Evolutionary conservation across 1,140 invertebrate species (phyloP), one percentile per base, ranked within the genome.

Genomic region (Cydia amplana): DNA sequence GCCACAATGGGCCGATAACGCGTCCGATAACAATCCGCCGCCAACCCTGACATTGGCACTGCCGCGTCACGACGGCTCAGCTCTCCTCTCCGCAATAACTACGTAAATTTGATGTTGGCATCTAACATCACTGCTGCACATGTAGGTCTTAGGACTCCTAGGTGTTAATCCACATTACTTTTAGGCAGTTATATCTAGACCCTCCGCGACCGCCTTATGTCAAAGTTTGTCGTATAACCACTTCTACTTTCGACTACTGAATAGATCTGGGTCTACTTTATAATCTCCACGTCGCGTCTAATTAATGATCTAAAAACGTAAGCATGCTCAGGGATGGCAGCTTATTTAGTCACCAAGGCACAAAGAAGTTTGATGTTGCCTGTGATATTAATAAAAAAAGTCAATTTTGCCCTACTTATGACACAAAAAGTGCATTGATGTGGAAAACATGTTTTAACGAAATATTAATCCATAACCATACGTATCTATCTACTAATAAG

Each of bases 1-100:
- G 25, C 36, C 73, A 78, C 77, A 78, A 78, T 78, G 74, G 77
- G 4, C 7, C 72, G 74, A 78, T 78, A 78, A 74, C 65, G 32
- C 65, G 14, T 5, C 25, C 65, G 65, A 70, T 70, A 70, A 70
- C 65, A 70, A 67, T 67, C 64, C 64, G 64, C 64, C 64, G 64
- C 64, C 64, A 67, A 43, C 65, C 65, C 65, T 70, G 65, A 70
- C 65, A 70, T 70, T 70, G 65, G 65, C 20, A 60, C 55, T n/a
- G 55, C 65, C 16, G 65, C 65, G 65, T 36, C 65, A 70, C 65
- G 28, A 36, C 65, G 12, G 10, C 65, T n/a, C 65, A 4, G 10
- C 65, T n/a, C 28, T 55, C 51, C 51, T 55, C 46, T 28, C 63
- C 64, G 64, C 64, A 32, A 28, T 70, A 18, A 70, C 14, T 60